A percentile compares a stretch with the other conserved stretches of the same genome.
Conservation (phyloP, 2,797 vertebrate species). For the Microcaecilia unicolor region DNA sequence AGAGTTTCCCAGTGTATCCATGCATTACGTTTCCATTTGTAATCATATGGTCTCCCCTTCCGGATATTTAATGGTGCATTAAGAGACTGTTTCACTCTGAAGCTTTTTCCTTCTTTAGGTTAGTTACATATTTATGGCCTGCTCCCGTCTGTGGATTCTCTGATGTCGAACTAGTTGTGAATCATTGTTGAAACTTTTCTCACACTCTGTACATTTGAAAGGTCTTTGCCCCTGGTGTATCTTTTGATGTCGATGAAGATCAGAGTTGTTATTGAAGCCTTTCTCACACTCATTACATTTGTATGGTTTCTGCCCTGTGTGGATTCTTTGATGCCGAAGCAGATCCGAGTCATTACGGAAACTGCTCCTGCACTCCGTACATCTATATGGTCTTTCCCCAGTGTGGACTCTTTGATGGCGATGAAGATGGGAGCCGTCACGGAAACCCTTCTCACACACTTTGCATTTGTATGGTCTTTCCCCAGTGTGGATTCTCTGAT, state of each 20-base stretch:
- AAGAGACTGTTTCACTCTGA: conserved; percentile 6
- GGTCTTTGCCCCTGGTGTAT: conserved; percentile 1
- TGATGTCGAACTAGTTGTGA: background rate
- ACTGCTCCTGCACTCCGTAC: conserved; percentile 2
- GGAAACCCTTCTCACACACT: conserved; percentile 27
- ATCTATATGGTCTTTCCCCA: conserved; percentile 18
- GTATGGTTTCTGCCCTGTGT: conserved; percentile 12
- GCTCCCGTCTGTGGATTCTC: conserved; percentile 1
- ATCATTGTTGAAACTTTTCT: background rate
- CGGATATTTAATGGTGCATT: conserved; percentile 2
- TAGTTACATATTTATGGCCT: conserved; percentile 4
- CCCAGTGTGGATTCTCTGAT: conserved; percentile 26
- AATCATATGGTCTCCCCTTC: too few relatives aligned
- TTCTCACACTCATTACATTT: conserved; percentile 13
- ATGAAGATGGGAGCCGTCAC: conserved; percentile 28
- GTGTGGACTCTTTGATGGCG: conserved; percentile 38
- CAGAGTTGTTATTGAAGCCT: background rate
- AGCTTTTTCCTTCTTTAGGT: conserved; percentile 1
- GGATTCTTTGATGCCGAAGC: background rate
- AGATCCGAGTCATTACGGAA: conserved; percentile 1
- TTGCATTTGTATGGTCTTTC: conserved; percentile 28
- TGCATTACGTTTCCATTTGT: too few relatives aligned
- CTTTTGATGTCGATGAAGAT: background rate
- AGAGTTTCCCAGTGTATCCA: too few relatives aligned
- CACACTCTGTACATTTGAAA: background rate